phyloP scores from a whole-genome alignment of 2,888 invertebrate species.

The Scaptomyza flava region DNA sequence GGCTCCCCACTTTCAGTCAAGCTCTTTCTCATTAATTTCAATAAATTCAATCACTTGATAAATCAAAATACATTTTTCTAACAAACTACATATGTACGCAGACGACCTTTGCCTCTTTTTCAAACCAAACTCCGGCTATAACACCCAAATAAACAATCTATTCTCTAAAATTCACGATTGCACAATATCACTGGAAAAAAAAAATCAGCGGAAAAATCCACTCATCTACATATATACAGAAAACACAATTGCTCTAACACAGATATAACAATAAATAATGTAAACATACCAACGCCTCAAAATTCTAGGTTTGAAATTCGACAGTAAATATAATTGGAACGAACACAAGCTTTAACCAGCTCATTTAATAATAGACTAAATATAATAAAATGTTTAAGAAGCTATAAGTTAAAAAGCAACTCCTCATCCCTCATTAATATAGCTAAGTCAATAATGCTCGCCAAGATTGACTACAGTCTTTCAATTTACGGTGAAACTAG shows the following conservation, averaged over 20 bases:
- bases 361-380: conserved; percentile 13
- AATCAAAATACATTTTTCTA: too few relatives aligned
- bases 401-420: conserved; percentile 3
- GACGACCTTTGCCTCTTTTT: too few relatives aligned
- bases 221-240: conserved; percentile 5
- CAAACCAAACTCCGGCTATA: conserved; percentile 9
- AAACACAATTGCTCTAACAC: conserved; percentile 5
- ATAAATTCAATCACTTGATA: too few relatives aligned
- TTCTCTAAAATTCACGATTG: conserved; percentile 2
- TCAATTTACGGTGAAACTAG: too few relatives aligned
- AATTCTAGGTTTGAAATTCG: conserved; percentile 13
- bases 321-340: too few relatives aligned
- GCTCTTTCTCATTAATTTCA: conserved; percentile 7
- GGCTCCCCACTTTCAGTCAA: conserved; percentile 6
- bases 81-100: too few relatives aligned
- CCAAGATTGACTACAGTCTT: too few relatives aligned
- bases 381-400: conserved; percentile 4
- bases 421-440: too few relatives aligned
- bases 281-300: conserved; percentile 4
- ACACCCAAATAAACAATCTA: conserved; percentile 9
- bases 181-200: conserved; percentile 16
- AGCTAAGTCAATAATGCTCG: too few relatives aligned
- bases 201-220: conserved; percentile 12
- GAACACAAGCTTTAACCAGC: conserved; percentile 6
- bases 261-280: conserved; percentile 7